Base-by-base conservation (phyloP, 1,140 invertebrate species). In the Andricus grossulariae region DNA sequence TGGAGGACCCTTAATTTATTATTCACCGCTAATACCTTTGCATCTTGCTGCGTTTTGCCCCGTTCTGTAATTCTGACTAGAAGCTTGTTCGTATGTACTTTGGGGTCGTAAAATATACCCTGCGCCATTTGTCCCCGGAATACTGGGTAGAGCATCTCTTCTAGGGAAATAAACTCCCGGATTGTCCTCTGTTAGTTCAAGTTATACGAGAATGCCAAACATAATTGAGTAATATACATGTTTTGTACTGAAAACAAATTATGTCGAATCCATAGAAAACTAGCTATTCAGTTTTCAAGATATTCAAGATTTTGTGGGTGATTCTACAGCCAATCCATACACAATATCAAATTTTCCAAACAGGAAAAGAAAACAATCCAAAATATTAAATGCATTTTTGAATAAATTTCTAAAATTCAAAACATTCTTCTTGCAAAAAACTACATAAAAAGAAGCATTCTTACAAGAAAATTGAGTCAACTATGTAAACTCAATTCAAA, bases 1-100 rank as follows among this genome's bases (percentile, higher is more conserved):
- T 19, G 60, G 71, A 72, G 55, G 78, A 72, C 57, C 75, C 55
- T 66, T 80, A 78, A 85, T 83, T 85, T 85, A 83, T 83, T 81
- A 83, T 83, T 82, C 75, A 13, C 45, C 78, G 74, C 60, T 72
- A 54, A 55, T 25, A 57, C 19, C 55, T 11, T 18, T 57, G 55
- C 55, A 57, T 57, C 55, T 57, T 57, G 55, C 19, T 57, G 55
- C 19, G 19, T 57, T 57, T 57, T 57, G 55, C 19, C 19, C 55
- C 19, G 19, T 57, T 57, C 21, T 57, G 12, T 21, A 57, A 57
- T 57, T 57, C 55, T 57, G 55, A 57, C 55, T 57, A 57, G 55
- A 57, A 57, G 55, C 55, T 10, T 57, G 55, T 57, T 57, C 19
- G 19, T 57, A 21, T 57, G 25, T 57, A 57, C 55, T 57, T 57